A percentile compares a stretch with the other conserved stretches of the same genome.
Evolutionary conservation across 1,140 invertebrate species (phyloP).

Genomic region (Camponotus pennsylvanicus): DNA sequence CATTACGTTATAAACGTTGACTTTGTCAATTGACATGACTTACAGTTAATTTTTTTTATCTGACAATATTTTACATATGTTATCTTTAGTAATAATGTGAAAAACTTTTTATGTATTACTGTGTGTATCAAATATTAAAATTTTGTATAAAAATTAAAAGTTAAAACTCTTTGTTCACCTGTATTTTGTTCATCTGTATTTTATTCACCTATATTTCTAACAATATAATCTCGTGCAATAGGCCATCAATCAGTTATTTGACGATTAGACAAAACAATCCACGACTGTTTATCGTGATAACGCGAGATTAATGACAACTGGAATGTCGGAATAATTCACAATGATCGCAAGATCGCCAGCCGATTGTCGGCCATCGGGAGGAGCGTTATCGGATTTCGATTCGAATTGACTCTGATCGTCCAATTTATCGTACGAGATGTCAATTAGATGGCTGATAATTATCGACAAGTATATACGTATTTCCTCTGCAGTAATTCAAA

Average conservation of each 20-base stretch:
- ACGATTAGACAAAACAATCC: conserved; percentile 7
- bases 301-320: conserved; percentile 42
- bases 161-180: not conserved
- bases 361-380: conserved; percentile 33
- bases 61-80: no score
- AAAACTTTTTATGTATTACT: not conserved
- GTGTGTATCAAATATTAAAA: no score
- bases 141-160: not conserved
- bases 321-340: conserved; percentile 29
- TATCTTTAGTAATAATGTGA: no score
- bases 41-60: not conserved
- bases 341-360: conserved; percentile 44
- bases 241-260: not conserved
- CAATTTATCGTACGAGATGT: conserved; percentile 46
- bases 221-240: not conserved
- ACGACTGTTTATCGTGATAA: conserved; percentile 43
- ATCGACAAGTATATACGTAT: conserved; percentile 10
- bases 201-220: no score
- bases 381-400: conserved; percentile 44
- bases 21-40: not conserved
- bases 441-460: conserved; percentile 53
- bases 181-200: not conserved
- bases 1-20: conserved; percentile 7
- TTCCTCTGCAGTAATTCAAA: conserved; percentile 17
- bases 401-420: not conserved